phyloP scores from a whole-genome alignment of 2,113 vertebrate genomes.

The Actenoides lindsayi region DNA sequence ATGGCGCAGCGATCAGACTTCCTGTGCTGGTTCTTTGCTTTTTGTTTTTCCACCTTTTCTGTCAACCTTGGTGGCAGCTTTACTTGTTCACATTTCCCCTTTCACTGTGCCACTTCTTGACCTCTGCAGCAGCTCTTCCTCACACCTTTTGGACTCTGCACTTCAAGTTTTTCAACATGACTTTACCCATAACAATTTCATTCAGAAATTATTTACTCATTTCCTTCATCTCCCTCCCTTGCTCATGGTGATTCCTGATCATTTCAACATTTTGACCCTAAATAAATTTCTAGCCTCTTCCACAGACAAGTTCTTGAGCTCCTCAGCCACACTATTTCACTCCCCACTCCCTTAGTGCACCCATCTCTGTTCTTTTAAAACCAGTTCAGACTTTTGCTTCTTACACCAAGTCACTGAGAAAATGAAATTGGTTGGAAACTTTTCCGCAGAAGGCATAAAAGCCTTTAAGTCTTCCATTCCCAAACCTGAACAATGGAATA shows the following conservation, averaged over 20 bases:
- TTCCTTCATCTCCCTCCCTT: not conserved
- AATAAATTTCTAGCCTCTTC: not conserved
- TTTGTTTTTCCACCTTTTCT: not conserved
- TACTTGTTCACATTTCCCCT: not conserved
- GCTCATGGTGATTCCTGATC: not conserved
- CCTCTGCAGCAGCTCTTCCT: not conserved
- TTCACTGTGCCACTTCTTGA: fast-evolving
- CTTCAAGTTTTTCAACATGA: not conserved
- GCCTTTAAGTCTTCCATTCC: not conserved
- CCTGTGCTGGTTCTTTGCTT: not conserved
- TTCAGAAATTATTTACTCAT: not conserved
- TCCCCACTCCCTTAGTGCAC: not conserved
- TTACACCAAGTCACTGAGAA: not conserved
- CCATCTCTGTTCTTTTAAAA: not conserved
- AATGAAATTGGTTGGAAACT: not conserved
- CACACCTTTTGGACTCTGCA: not conserved
- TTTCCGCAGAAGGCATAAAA: slow-evolving; percentile 1
- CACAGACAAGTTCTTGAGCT: fast-evolving
- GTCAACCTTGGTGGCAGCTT: not conserved
- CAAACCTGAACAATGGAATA: slow-evolving; percentile 23
- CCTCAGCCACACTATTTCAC: fast-evolving
- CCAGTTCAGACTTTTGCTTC: not conserved
- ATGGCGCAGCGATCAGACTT: not conserved
- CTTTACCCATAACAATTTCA: fast-evolving
- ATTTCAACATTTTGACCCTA: not conserved